Base-by-base conservation (phyloP, 2,888 invertebrate species). In the Thera britannica region DNA sequence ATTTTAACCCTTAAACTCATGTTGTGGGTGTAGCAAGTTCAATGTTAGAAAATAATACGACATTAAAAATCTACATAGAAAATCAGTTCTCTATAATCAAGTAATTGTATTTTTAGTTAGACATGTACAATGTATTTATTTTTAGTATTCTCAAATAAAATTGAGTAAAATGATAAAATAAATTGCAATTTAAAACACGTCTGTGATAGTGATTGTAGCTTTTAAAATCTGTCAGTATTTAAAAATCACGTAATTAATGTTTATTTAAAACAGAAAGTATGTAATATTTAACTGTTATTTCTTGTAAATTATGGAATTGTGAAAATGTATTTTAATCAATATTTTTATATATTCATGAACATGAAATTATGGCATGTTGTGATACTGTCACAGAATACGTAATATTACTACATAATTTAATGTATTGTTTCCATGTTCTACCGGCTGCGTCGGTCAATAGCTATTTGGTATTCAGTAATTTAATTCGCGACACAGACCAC, bases 171-270 rank as follows among this genome's bases (percentile, higher is more conserved):
- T 65, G 65, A 48, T 62, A 58, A 61, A 66, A 62, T 62, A 58
- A 61, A 66, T 58, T 51, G 52, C 65, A 65, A 78, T 75, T 73
- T 78, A 77, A 65, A 78, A 77, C 77, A 75, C 57, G 67, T 89
- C 92, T 92, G 92, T 92, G 92, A 92, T 92, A 92, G 90, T 83
- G 85, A 87, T 87, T 86, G 81, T 86, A 79, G 90, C 90, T 90
- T 90, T 90, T 80, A 84, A 82, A 90, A 90, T 84, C 72, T 81
- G 82, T 82, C 90, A 90, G 90, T 92, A 91, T 91, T 91, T 81
- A 85, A 88, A 86, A 82, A 80, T 82, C 83, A 85, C 82, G 80
- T 81, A 80, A 75, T 71, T 75, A 82, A 77, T 46, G 5, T 71
- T 74, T 76, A 79, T 82, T 76, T 81, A 77, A 78, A 78, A 74